These are phyloP conservation scores for Eulemur coronatus DNA, from an alignment of 2,797 vertebrate species.

Conservation along the genomic window DNA sequence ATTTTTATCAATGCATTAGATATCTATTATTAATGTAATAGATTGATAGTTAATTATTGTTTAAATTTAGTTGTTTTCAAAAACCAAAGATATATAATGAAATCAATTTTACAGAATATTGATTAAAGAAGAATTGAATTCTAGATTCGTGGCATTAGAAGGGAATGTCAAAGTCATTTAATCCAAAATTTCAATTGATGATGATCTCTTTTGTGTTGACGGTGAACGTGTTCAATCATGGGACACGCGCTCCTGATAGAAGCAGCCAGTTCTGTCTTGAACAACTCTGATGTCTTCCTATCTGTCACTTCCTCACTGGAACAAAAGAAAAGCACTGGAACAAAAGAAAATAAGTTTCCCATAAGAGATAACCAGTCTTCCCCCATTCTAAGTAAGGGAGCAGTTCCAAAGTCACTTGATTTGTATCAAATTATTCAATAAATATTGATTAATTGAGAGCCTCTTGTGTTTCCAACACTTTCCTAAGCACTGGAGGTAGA, in stretches of 20 bases:
- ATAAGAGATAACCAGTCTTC: background rate
- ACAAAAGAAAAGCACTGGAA: background rate
- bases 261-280: background rate
- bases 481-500: background rate
- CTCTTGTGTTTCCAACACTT: background rate
- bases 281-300: background rate
- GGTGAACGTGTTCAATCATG: background rate
- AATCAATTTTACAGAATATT: conserved; percentile 32
- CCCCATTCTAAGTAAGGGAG: background rate
- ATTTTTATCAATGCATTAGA: conserved; percentile 51
- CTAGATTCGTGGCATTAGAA: background rate
- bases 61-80: conserved; percentile 59
- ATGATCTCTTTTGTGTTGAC: background rate
- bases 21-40: conserved; percentile 58
- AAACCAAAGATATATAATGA: conserved; percentile 35
- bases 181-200: background rate
- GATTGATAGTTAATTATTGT: conserved; percentile 56
- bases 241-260: background rate
- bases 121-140: conserved; percentile 44
- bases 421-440: background rate
- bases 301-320: background rate
- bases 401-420: conserved; percentile 13
- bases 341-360: background rate
- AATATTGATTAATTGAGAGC: background rate
- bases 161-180: background rate